phyloP scores from a whole-genome alignment of 2,113 vertebrate genomes.

The Epinephelus cyanopodus region DNA sequence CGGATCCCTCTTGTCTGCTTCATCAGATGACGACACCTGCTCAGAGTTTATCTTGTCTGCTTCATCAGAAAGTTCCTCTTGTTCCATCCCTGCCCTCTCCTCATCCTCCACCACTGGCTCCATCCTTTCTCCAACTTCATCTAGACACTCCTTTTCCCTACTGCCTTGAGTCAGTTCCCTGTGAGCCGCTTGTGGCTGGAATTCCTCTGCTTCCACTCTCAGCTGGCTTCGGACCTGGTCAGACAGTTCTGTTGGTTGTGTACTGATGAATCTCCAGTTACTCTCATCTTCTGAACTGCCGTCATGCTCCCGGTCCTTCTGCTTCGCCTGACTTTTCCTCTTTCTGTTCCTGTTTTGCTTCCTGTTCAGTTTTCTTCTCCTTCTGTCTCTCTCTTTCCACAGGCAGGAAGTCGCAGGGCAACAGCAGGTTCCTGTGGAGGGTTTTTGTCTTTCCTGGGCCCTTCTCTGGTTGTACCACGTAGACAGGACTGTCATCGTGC shows the following conservation, averaged over 20 bases:
- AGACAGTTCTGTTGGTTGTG: not conserved
- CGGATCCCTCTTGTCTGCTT: not conserved
- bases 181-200: not conserved
- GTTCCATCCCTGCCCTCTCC: too few species aligned
- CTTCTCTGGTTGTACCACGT: not conserved
- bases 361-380: not conserved
- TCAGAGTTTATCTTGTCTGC: not conserved
- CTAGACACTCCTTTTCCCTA: not conserved
- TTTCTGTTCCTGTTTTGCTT: not conserved
- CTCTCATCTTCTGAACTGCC: not conserved
- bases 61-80: not conserved
- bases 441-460: not conserved
- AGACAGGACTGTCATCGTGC: not conserved
- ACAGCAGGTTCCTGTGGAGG: not conserved
- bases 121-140: not conserved
- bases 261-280: not conserved
- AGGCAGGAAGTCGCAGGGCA: not conserved
- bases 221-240: not conserved
- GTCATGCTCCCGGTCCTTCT: not conserved
- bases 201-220: not conserved
- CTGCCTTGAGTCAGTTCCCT: not conserved
- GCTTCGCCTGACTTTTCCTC: not conserved
- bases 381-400: not conserved
- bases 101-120: too few species aligned
- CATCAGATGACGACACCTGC: not conserved